These are phyloP conservation scores for Fratercula arctica DNA, from an alignment of 2,797 vertebrate species.

Conservation along the genomic window DNA sequence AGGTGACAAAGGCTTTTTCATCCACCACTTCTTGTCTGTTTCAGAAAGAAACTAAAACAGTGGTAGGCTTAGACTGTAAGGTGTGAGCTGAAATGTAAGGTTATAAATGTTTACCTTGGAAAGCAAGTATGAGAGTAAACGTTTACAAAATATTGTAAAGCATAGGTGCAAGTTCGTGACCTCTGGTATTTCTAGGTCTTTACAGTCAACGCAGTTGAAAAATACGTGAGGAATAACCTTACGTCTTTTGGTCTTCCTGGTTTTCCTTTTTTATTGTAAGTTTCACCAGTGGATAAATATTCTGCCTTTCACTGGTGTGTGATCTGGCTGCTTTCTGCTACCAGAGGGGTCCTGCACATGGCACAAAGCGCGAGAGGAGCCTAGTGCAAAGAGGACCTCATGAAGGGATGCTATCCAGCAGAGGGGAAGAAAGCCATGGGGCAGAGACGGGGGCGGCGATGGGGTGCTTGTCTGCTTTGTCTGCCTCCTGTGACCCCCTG, in stretches of 20 bases:
- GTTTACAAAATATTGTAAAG: not conserved
- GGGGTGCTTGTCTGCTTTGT: not conserved
- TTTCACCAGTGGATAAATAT: not conserved
- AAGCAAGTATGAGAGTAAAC: not conserved
- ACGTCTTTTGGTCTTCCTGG: not conserved
- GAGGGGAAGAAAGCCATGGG: too few relatives aligned
- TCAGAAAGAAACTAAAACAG: not conserved
- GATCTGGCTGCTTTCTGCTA: not conserved
- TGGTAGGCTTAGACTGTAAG: not conserved
- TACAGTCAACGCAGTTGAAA: not conserved
- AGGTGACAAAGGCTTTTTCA: not conserved
- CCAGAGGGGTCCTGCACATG: not conserved
- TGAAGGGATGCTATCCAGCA: not conserved
- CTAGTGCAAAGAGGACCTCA: not conserved
- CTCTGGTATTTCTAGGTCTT: not conserved
- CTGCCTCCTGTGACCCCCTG: too few relatives aligned
- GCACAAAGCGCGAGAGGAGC: not conserved
- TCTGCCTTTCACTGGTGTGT: not conserved
- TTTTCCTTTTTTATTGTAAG: not conserved
- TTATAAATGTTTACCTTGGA: not conserved
- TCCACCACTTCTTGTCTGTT: not conserved
- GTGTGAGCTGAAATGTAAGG: not conserved
- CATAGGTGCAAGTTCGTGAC: not conserved
- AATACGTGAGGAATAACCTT: not conserved
- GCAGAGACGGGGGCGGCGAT: not conserved